Conservation (phyloP, 1,140 invertebrate genomes). For the Sogatella furcifera region DNA sequence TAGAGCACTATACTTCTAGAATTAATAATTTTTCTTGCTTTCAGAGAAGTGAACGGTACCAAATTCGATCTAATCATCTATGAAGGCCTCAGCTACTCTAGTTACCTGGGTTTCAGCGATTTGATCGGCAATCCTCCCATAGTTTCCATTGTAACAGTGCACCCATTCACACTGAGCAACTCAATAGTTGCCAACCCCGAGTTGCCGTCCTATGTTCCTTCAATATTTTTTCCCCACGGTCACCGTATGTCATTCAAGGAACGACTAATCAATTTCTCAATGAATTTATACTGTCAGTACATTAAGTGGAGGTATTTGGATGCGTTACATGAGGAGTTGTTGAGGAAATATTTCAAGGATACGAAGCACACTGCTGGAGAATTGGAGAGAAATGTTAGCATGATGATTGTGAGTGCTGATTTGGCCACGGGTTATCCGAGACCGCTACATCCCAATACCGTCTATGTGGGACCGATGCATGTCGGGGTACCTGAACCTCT, state of each 20-base stretch:
- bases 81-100: neutral
- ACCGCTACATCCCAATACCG: constrained; percentile 21
- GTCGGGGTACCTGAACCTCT: neutral
- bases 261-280: neutral
- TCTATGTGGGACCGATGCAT: constrained; percentile 34
- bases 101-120: neutral
- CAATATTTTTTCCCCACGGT: neutral
- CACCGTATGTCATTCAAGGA: neutral
- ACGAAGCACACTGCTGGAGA: constrained; percentile 1
- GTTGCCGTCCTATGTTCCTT: neutral
- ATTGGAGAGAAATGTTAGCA: constrained; percentile 16
- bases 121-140: neutral
- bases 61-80: constrained; percentile 1
- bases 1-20: too few relatives aligned
- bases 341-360: neutral
- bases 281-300: neutral
- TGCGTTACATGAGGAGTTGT: neutral
- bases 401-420: constrained; percentile 20
- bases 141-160: neutral
- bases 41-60: neutral
- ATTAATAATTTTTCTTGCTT: neutral
- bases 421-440: constrained; percentile 14
- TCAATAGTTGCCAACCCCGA: neutral
- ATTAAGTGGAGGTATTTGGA: neutral
- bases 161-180: neutral